phyloP scores from a whole-genome alignment of 2,113 vertebrate species.

The Actenoides hombroni region DNA sequence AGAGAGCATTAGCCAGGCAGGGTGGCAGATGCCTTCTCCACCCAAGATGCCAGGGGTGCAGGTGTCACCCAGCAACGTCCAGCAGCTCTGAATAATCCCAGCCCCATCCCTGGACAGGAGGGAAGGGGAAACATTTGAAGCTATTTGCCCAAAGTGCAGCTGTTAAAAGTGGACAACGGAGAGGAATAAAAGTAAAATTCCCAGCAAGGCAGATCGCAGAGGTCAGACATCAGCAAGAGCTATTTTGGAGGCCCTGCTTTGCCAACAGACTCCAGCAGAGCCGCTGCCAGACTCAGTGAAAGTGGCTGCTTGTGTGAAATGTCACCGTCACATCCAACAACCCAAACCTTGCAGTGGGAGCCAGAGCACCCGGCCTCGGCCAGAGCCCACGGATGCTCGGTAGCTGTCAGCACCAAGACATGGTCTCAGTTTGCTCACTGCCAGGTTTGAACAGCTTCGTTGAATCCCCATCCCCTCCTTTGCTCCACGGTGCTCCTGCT shows the following conservation, averaged over 20 bases:
- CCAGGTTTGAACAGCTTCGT: accelerated
- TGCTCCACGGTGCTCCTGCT: accelerated
- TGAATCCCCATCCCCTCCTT: not conserved
- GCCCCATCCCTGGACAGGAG: not conserved
- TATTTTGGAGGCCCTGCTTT: not conserved
- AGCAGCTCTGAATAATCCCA: not conserved
- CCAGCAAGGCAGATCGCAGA: not conserved
- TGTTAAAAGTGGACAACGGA: not conserved
- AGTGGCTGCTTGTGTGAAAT: not conserved
- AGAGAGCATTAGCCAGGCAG: accelerated
- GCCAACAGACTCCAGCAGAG: not conserved
- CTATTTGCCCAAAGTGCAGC: accelerated
- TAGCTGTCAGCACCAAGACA: not conserved
- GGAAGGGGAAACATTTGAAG: not conserved
- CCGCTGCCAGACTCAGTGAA: not conserved
- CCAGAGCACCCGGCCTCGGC: not conserved
- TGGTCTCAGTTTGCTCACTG: not conserved
- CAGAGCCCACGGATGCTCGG: accelerated
- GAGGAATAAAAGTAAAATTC: not conserved
- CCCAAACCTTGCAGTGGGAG: not conserved
- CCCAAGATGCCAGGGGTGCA: not conserved
- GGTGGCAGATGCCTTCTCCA: not conserved
- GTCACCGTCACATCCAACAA: not conserved
- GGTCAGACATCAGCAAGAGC: not conserved
- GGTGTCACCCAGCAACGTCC: not conserved